Evolutionary conservation across 2,888 invertebrate genomes (phyloP).

Genomic region (Conistra vaccinii): DNA sequence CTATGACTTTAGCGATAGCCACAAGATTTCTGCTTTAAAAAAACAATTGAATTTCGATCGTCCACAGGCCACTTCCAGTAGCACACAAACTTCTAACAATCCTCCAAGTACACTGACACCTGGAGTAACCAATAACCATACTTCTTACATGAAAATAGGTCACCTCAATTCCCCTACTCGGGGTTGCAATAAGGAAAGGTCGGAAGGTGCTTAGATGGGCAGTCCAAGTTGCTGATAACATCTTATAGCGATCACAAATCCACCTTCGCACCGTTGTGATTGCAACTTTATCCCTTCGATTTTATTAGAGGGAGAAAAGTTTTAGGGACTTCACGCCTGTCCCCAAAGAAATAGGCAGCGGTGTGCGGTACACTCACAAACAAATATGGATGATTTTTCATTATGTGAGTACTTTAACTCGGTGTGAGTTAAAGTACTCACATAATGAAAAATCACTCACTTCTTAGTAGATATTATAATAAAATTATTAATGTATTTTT

Average conservation of each 20-base stretch:
- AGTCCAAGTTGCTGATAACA: conserved; percentile 34
- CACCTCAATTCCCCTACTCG: not conserved
- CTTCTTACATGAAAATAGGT: conserved; percentile 2
- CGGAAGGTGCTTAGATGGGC: conserved; percentile 5
- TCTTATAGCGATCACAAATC: conserved; percentile 39
- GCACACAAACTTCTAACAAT: no score
- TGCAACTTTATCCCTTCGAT: conserved; percentile 28
- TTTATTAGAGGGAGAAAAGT: conserved; percentile 13
- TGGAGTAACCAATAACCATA: not conserved
- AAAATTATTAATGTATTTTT: no score
- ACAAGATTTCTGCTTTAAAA: no score
- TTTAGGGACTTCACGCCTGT: not conserved
- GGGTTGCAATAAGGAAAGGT: conserved; percentile 1
- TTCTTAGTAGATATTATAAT: no score
- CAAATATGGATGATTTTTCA: no score
- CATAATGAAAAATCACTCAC: no score
- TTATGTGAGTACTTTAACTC: no score
- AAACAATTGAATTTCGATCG: no score
- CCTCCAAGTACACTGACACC: no score
- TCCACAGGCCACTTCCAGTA: no score
- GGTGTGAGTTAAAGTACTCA: no score
- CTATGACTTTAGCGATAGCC: no score
- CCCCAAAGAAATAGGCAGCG: not conserved
- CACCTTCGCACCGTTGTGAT: conserved; percentile 21
- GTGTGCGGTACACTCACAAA: not conserved